Percentiles rank a stretch among this genome's conserved stretches.
These are phyloP conservation scores for Nesidiocoris tenuis DNA, from an alignment of 2,888 invertebrate species.

Conservation along the genomic window DNA sequence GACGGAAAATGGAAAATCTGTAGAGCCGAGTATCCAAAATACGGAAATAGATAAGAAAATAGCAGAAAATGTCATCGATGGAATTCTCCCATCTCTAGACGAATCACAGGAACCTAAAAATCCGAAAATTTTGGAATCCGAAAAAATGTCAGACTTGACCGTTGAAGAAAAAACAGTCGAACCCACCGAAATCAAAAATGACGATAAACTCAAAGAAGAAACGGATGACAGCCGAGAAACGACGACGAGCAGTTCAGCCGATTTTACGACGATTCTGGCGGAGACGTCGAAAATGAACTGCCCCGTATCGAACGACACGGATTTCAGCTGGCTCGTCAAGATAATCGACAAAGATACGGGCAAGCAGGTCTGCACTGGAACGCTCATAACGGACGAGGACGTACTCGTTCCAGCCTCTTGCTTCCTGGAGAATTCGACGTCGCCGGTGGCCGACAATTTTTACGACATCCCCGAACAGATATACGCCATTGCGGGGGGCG, in stretches of 20 bases:
- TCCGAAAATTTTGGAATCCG: too few relatives aligned
- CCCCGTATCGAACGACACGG: slow-evolving; percentile 9
- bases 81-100: too few relatives aligned
- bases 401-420: slow-evolving; percentile 27
- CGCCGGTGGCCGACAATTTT: slow-evolving; percentile 3
- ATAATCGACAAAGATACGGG: slow-evolving; percentile 16
- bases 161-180: too few relatives aligned
- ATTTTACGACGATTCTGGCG: neutral
- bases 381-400: slow-evolving; percentile 30
- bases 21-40: too few relatives aligned
- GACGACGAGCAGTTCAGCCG: neutral
- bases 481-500: slow-evolving; percentile 21
- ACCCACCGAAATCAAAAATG: too few relatives aligned
- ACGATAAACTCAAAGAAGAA: too few relatives aligned
- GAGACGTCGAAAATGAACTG: neutral
- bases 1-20: too few relatives aligned
- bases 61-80: too few relatives aligned
- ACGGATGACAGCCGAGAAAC: too few relatives aligned
- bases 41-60: too few relatives aligned
- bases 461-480: neutral
- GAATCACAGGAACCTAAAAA: too few relatives aligned
- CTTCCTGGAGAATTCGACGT: slow-evolving; percentile 33
- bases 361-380: slow-evolving; percentile 32
- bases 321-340: slow-evolving; percentile 32
- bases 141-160: too few relatives aligned